These are phyloP conservation scores for Drosophila ercepeae DNA, from an alignment of 1,140 invertebrate genomes.

Conservation along the genomic window DNA sequence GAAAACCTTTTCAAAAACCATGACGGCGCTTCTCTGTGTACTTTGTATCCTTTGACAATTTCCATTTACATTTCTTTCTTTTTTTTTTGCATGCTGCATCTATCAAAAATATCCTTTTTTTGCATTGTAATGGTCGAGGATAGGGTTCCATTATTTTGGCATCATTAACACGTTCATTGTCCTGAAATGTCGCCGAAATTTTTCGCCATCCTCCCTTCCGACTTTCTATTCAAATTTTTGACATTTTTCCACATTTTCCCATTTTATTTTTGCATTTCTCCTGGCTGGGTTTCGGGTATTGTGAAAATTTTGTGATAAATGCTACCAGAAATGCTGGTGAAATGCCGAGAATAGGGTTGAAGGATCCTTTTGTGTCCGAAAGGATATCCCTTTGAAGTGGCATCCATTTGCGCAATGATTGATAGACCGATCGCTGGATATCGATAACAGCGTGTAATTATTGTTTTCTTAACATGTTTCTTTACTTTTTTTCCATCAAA, in stretches of 20 bases:
- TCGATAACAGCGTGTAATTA: background rate
- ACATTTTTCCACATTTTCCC: slow-evolving; percentile 14
- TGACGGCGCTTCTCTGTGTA: slow-evolving; percentile 55
- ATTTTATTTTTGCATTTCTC: background rate
- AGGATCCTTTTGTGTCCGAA: slow-evolving; percentile 29
- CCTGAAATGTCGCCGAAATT: slow-evolving; percentile 26
- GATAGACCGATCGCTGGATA: background rate
- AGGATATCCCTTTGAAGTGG: slow-evolving; percentile 17
- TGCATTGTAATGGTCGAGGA: slow-evolving; percentile 66
- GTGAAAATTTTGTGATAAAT: slow-evolving; percentile 31
- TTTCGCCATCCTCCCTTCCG: slow-evolving; percentile 28
- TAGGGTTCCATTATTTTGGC: slow-evolving; percentile 66
- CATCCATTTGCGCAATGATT: slow-evolving; percentile 54
- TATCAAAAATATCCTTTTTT: slow-evolving; percentile 36
- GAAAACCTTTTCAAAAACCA: slow-evolving; percentile 37
- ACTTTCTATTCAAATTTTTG: slow-evolving; percentile 64
- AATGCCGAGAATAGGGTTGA: slow-evolving; percentile 51
- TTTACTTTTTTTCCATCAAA: background rate
- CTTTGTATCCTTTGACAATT: slow-evolving; percentile 66
- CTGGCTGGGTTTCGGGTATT: no score
- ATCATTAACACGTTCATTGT: slow-evolving; percentile 82
- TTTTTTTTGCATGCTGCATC: slow-evolving; percentile 58
- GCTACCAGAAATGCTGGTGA: slow-evolving; percentile 45
- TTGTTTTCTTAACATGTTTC: background rate
- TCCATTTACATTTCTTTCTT: slow-evolving; percentile 39